Percentiles rank a stretch among this genome's conserved stretches.
These are phyloP conservation scores for Phenganax marumi DNA, from an alignment of 92 coral and sea anemone species.

Conservation along the genomic window DNA sequence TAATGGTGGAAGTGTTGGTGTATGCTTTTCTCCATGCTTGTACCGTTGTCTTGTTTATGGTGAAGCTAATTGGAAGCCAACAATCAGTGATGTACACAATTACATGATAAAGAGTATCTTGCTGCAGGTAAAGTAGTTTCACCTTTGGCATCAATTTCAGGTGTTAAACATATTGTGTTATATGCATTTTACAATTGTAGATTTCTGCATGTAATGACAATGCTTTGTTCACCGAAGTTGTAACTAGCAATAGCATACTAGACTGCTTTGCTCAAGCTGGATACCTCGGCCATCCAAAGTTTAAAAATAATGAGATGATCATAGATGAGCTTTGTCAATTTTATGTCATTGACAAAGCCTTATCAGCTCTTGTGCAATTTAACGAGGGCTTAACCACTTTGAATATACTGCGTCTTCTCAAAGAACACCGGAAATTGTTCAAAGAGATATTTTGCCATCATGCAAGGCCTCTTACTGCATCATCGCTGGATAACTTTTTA, in stretches of 20 bases:
- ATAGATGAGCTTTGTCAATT: constrained; percentile 29
- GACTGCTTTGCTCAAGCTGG: constrained; percentile 38
- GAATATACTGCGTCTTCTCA: constrained; percentile 29
- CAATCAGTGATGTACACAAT: neutral
- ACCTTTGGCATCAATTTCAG: too few relatives aligned
- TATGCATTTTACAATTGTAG: too few relatives aligned
- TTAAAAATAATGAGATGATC: neutral
- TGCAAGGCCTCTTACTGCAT: constrained; percentile 25
- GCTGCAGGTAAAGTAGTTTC: neutral
- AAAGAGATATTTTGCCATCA: constrained; percentile 9
- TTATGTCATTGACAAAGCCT: constrained; percentile 39
- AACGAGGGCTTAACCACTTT: constrained; percentile 53
- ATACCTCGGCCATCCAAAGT: constrained; percentile 12
- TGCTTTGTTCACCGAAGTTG: neutral
- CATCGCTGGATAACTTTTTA: constrained; percentile 28
- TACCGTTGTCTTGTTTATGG: neutral
- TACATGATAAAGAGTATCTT: neutral
- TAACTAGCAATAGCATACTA: neutral
- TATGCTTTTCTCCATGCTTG: neutral
- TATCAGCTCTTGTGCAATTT: constrained; percentile 39
- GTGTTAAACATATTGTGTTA: too few relatives aligned
- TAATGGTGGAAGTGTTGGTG: constrained; percentile 5
- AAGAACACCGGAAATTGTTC: constrained; percentile 35
- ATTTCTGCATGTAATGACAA: neutral
- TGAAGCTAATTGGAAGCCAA: neutral